A percentile compares a stretch with the other conserved stretches of the same genome.
Evolutionary conservation across 2,888 invertebrate genomes (phyloP).

Genomic region (Dermolepida albohirtum): DNA sequence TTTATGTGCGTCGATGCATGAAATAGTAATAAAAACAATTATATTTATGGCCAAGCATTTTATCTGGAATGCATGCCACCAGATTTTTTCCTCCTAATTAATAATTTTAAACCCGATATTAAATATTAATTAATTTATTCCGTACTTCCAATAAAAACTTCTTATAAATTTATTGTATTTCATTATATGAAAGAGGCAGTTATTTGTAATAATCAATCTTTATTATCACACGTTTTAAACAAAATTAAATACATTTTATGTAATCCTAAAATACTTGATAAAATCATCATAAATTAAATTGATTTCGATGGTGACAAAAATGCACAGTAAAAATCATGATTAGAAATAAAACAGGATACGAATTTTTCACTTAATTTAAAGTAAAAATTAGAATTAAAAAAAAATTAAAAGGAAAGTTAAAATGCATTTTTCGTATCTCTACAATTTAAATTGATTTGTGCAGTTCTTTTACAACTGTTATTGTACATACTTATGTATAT

Average conservation of each 20-base stretch:
- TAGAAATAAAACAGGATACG: constrained; percentile 24
- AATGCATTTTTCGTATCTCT: constrained; percentile 23
- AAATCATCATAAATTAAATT: constrained; percentile 36
- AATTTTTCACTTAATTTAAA: constrained; percentile 12
- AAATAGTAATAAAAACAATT: too few relatives aligned
- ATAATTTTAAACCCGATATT: too few relatives aligned
- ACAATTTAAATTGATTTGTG: constrained; percentile 23
- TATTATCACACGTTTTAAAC: constrained; percentile 37
- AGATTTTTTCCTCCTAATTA: too few relatives aligned
- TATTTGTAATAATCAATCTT: constrained; percentile 18
- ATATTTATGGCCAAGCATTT: too few relatives aligned
- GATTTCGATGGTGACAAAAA: constrained; percentile 14
- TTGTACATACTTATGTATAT: constrained; percentile 23
- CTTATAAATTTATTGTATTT: too few relatives aligned
- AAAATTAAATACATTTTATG: constrained; percentile 29
- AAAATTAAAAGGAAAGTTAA: constrained; percentile 24
- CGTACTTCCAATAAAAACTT: too few relatives aligned
- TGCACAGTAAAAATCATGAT: constrained; percentile 24
- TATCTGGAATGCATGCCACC: too few relatives aligned
- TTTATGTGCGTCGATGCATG: too few relatives aligned
- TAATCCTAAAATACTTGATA: constrained; percentile 37
- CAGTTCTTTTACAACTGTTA: constrained; percentile 14
- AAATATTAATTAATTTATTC: too few relatives aligned
- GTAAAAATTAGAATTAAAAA: constrained; percentile 15
- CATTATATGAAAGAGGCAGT: neutral